phyloP scores from a whole-genome alignment of 2,113 vertebrate genomes.

The Onychostruthus taczanowskii region DNA sequence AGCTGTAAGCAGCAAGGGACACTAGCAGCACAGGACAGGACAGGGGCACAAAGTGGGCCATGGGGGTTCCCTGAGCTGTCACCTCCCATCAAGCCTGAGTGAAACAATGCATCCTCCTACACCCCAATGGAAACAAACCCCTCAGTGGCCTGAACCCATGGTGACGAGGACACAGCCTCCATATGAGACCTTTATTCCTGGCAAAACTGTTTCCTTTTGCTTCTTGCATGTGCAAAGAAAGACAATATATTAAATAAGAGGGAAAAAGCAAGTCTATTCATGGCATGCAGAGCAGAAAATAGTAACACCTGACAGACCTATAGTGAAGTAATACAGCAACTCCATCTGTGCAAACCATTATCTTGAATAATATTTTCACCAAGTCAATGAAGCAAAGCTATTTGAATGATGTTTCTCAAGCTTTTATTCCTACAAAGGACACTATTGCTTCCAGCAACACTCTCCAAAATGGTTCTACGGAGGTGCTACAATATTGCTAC shows the following conservation, averaged over 20 bases:
- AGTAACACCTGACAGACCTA: neutral
- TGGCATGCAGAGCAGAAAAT: neutral
- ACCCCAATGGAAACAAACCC: neutral
- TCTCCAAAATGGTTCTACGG: neutral
- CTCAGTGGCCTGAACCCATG: rapidly evolving
- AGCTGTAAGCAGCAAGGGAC: neutral
- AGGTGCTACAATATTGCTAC: neutral
- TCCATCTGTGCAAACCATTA: neutral
- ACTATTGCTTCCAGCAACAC: neutral
- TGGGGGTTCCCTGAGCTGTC: neutral
- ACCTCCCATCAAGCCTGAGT: neutral
- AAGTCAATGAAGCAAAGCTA: slow-evolving; percentile 8
- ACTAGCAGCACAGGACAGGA: rapidly evolving
- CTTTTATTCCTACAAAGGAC: neutral
- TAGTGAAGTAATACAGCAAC: neutral
- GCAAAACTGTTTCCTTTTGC: neutral
- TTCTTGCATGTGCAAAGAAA: neutral
- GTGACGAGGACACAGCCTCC: rapidly evolving
- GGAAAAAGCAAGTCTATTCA: neutral
- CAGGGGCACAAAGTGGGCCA: too few relatives aligned
- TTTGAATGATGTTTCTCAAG: neutral
- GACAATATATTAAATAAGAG: neutral
- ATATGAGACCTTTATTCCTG: neutral
- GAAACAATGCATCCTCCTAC: rapidly evolving
- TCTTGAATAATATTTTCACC: neutral